phyloP scores from a whole-genome alignment of 2,888 invertebrate genomes.

The Nomada ruficornis region DNA sequence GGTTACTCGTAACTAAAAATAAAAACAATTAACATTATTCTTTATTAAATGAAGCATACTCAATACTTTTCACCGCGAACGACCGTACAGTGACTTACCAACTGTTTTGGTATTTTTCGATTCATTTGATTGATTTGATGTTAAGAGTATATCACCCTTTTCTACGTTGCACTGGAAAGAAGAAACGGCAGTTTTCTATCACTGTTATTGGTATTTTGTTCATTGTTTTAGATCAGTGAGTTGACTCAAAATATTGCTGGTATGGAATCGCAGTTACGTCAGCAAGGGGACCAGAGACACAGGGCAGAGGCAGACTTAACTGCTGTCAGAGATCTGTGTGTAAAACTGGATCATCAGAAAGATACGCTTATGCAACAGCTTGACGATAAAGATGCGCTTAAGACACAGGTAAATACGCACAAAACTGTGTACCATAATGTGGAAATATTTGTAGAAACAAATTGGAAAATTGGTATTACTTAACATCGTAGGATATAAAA shows the following conservation, averaged over 20 bases:
- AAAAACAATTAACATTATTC: too few species aligned
- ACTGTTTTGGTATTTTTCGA: too few species aligned
- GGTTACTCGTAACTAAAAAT: too few species aligned
- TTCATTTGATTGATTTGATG: neutral
- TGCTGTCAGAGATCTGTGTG: conserved; percentile 87
- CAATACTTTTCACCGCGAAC: too few species aligned
- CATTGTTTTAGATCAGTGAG: conserved; percentile 83
- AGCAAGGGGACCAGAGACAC: conserved; percentile 86
- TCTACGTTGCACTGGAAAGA: too few species aligned
- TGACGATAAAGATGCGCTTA: conserved; percentile 84
- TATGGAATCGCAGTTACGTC: conserved; percentile 88
- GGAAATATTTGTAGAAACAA: too few species aligned
- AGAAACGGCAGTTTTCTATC: too few species aligned
- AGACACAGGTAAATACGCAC: conserved; percentile 80
- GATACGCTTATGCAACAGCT: conserved; percentile 87
- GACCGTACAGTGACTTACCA: too few species aligned
- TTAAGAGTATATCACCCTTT: neutral
- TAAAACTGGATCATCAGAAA: conserved; percentile 89
- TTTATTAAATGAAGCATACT: too few species aligned
- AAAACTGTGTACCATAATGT: too few species aligned
- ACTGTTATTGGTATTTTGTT: neutral
- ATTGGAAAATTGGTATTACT: too few species aligned
- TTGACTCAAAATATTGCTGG: conserved; percentile 85
- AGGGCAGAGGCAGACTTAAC: conserved; percentile 87
- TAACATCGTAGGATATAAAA: too few species aligned